Conservation (phyloP, 2,888 invertebrate species). For the Scelioninae gen. 1 region DNA sequence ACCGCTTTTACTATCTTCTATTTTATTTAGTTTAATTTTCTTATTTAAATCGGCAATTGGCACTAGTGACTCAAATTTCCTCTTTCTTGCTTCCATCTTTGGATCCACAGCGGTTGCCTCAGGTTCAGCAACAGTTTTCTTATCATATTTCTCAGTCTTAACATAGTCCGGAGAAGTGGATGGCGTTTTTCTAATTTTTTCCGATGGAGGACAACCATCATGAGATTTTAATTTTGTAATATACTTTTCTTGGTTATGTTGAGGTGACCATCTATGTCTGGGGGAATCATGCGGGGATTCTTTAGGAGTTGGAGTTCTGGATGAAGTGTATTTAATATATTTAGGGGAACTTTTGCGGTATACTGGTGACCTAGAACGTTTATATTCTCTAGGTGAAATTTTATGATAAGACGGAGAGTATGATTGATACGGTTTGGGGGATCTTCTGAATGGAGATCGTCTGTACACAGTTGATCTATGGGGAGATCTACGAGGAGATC, state of each 20-base stretch:
- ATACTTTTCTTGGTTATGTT: no score
- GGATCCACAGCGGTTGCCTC: conserved; percentile 80
- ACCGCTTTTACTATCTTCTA: conserved; percentile 55
- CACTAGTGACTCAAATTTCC: conserved; percentile 85
- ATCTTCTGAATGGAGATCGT: no score
- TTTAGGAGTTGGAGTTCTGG: no score
- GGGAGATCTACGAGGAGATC: conserved; percentile 76
- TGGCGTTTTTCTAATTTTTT: no score
- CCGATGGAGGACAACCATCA: no score
- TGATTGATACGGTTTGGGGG: no score
- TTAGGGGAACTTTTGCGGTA: conserved; percentile 74
- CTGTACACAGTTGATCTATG: no score
- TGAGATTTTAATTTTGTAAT: no score
- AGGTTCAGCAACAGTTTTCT: conserved; percentile 25
- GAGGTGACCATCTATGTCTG: no score
- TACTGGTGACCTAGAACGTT: conserved; percentile 61
- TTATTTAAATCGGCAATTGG: conserved; percentile 85
- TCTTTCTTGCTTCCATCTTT: conserved; percentile 85
- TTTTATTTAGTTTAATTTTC: conserved; percentile 82
- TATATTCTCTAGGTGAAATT: conserved; percentile 56
- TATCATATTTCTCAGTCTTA: conserved; percentile 47
- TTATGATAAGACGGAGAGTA: no score
- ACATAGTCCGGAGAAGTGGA: no score
- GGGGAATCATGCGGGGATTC: no score
- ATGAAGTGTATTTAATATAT: conserved; percentile 73